Evolutionary conservation across 2,888 invertebrate species (phyloP), one percentile per base, ranked within the genome.

Genomic region (Diarsia mendica): DNA sequence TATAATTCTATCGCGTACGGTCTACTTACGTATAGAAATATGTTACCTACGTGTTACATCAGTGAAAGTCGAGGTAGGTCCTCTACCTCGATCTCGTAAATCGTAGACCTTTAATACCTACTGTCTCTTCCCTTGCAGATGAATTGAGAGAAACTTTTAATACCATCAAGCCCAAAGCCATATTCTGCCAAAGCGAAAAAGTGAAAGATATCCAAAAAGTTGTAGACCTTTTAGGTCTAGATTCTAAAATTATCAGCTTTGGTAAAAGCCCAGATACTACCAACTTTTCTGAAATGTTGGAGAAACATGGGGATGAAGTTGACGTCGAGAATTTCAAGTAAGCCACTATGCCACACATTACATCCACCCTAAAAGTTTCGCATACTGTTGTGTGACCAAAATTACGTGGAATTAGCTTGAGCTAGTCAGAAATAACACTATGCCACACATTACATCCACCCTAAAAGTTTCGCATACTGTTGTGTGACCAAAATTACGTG

Each of bases 121-220:
- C 1, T 48, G 1, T 3, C 2, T 18, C 28, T n/a, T 44, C 44
- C 28, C 0, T 91, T 91, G 28, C 84, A 93, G 94, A 72, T 69
- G 93, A 93, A 77, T 83, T 93, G 0, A 78, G 83, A 69, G 63
- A 75, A 0, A 80, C 85, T 0, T 93, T 92, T 55, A 77, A 80
- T n/a, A 80, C 76, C 3, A 83, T 72, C 46, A 79, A 84, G 53
- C 93, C 94, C 0, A 93, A 92, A 72, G 77, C 91, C 44, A 83
- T 93, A 67, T 92, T 94, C 76, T 93, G 93, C 65, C 91, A 93
- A 78, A 89, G 84, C 46, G 88, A 90, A 4, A 92, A 86, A 72
- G 85, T 89, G 0, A 28, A 77, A 1, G 90, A 92, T 28, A 87
- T 91, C 2, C 77, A 87, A 63, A 69, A 78, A 64, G 91, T 90